Conservation (phyloP, 2,113 vertebrate species). For the Pachypanchax playfairii region DNA sequence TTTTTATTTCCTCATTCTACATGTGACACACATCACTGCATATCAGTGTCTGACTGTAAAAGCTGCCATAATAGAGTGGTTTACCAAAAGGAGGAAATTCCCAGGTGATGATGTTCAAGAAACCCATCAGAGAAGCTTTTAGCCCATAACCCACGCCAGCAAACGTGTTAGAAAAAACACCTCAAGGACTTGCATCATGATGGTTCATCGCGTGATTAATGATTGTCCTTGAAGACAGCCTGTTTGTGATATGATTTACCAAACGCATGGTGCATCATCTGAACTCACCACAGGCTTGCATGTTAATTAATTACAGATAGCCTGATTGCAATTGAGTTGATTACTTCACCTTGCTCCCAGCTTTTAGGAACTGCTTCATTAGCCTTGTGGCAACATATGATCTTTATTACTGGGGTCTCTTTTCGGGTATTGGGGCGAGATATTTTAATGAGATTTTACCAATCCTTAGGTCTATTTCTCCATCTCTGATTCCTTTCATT, state of each 20-base stretch:
- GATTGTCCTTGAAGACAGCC: slow-evolving; percentile 62
- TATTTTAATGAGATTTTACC: slow-evolving; percentile 27
- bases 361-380: slow-evolving; percentile 47
- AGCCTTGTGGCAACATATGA: slow-evolving; percentile 31
- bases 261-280: slow-evolving; percentile 35
- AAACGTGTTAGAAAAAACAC: slow-evolving; percentile 22
- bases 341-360: slow-evolving; percentile 45
- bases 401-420: slow-evolving; percentile 38
- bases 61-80: slow-evolving; percentile 5
- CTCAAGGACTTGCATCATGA: slow-evolving; percentile 56
- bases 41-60: slow-evolving; percentile 12
- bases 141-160: slow-evolving; percentile 14
- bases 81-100: slow-evolving; percentile 34
- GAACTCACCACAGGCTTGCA: slow-evolving; percentile 21
- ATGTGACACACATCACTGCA: not conserved
- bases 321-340: slow-evolving; percentile 50
- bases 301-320: slow-evolving; percentile 62
- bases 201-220: slow-evolving; percentile 65
- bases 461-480: slow-evolving; percentile 12
- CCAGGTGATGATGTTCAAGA: slow-evolving; percentile 16
- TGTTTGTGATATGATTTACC: slow-evolving; percentile 67
- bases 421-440: slow-evolving; percentile 11
- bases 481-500: slow-evolving; percentile 30
- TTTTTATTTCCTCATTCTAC: slow-evolving; percentile 8
- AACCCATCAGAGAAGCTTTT: slow-evolving; percentile 10